These are phyloP conservation scores for Danionella dracula DNA, from an alignment of 2,797 vertebrate species.

Conservation along the genomic window DNA sequence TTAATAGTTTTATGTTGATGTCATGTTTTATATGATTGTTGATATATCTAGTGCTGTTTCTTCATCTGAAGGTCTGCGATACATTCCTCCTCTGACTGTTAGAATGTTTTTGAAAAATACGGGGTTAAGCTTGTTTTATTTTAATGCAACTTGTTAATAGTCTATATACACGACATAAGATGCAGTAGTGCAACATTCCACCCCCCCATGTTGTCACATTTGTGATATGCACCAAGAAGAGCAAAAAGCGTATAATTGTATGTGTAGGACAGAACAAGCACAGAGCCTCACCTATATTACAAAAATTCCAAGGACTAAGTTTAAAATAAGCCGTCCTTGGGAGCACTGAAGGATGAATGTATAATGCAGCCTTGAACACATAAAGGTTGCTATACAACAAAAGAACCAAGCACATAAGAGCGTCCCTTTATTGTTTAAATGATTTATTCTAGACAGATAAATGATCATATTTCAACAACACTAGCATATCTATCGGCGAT, in stretches of 20 bases:
- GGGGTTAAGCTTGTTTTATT: not conserved
- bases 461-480: conserved; percentile 18
- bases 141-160: conserved; percentile 8
- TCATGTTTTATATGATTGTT: not conserved
- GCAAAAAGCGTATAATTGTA: conserved; percentile 20
- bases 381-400: not conserved
- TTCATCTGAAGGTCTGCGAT: not conserved
- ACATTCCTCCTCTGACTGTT: conserved; percentile 4
- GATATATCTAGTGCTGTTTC: not conserved
- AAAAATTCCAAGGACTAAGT: conserved; percentile 28
- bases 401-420: conserved; percentile 3
- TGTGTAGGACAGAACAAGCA: conserved; percentile 35
- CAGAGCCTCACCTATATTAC: conserved; percentile 32
- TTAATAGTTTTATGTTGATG: not conserved
- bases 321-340: conserved; percentile 26
- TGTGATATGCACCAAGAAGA: conserved; percentile 33
- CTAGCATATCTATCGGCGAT: conserved; percentile 23
- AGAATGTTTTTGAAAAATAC: conserved; percentile 3
- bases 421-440: conserved; percentile 24
- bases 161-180: not conserved
- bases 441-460: conserved; percentile 18
- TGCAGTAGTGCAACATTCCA: not conserved
- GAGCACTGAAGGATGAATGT: conserved; percentile 28
- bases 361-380: conserved; percentile 2
- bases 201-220: conserved; percentile 25